Evolutionary conservation across 2,888 invertebrate genomes (phyloP), one percentile per base, ranked within the genome.

Genomic region (Chironomus riparius): DNA sequence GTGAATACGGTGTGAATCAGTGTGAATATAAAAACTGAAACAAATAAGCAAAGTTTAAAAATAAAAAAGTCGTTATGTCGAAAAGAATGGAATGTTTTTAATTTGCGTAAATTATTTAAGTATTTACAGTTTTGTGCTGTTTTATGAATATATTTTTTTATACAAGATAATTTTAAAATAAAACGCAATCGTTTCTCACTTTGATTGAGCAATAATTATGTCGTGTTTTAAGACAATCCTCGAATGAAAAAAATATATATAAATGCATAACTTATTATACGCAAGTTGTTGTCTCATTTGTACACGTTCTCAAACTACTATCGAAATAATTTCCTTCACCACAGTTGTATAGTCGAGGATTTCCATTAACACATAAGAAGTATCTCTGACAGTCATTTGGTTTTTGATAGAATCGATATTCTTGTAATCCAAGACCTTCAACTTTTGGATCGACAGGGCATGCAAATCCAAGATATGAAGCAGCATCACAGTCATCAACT

Each of bases 261-360:
- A 38, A 38, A 38, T 38, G 38, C 38, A 24, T 65, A 65, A 13
- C 13, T 13, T 21, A n/a, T 68, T 68, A 75, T 65, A 28, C 38
- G 28, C 76, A 76, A 2, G 76, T 69, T n/a, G 50, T 76, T 28
- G 69, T 69, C 28, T 47, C 38, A 56, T 76, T 69, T 12, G 76
- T 76, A 15, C 76, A 76, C 6, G 69, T 69, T 68, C 47, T 76
- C 4, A 76, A 28, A 38, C 56, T 61, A 38, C 50, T 69, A 81
- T 93, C 94, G 83, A 91, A 95, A 2, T 91, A 94, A 22, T 87
- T 86, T 78, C 90, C 91, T 77, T 89, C 89, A 0, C 92, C 92
- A 80, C 95, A 95, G 77, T 88, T 87, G 78, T 91, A 88, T 47
- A 91, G 86, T 22, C 95, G 87, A 0, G 95, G 95, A 62, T 87